Base-by-base conservation (phyloP, 2,797 vertebrate genomes). In the Coendou prehensilis region DNA sequence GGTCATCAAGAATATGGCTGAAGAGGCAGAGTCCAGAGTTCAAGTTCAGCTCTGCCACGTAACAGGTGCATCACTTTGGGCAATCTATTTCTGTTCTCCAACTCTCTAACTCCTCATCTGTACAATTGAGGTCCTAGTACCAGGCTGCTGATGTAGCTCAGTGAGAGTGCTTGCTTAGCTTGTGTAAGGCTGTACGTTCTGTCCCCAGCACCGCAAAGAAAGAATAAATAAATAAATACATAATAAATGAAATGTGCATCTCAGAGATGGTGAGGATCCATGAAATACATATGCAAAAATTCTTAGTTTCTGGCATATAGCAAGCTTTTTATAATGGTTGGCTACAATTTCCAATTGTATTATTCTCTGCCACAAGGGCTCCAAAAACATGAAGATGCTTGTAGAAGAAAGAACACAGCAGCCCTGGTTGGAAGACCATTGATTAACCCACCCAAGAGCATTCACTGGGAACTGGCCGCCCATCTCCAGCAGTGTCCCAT, bases 321-420 rank as follows among this genome's bases (percentile, higher is more conserved):
- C 18, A 75, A 84, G 11, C n/a, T 94, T 87, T 79, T 89, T 26
- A 79, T 30, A 22, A 73, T 94, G 28, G 6, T 37, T 93, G 52
- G 47, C 76, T 67, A 41, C 64, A 71, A 76, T 76, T 52, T 82
- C 41, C 50, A 67, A n/a, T 73, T 57, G 37, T 90, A 87, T 88
- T 81, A 75, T 57, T 90, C 69, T 93, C 67, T 47, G 18, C 9
- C 7, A 47, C 10, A 59, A 45, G 47, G n/a, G 26, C 15, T 89
- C 26, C 67, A 14, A 41, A 63, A 79, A 50, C 15, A 89, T 41
- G 80, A 90, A 63, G 71, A 69, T 30, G 69, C 6, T 82, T 57
- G 28, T 6, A 83, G n/a, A 93, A 22, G n/a, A 86, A 92, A 71
- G 52, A 89, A 76, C 13, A 56, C 1, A 33, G 28, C 7, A 28